Evolutionary conservation across 2,113 vertebrate species (phyloP), one percentile per base, ranked within the genome.

Genomic region (Emydocephalus ijimae): DNA sequence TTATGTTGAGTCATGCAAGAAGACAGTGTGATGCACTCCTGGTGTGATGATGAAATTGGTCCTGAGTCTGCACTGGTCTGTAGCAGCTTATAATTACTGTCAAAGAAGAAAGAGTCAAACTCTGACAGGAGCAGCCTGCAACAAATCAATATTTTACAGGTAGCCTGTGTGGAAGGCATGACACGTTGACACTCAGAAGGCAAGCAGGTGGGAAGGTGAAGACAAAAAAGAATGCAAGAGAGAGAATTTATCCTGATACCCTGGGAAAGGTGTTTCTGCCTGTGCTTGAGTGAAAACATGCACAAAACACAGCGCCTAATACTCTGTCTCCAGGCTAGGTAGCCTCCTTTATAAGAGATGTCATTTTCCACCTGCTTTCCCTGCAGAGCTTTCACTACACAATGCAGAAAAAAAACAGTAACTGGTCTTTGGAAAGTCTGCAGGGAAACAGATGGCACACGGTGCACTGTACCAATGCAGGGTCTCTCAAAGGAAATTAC

Each of bases 141-240:
- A 97, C 96, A 97, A 98, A 98, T 98, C 98, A 98, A 98, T 98
- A 98, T 98, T 98, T 98, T 98, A 98, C 97, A 98, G 98, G 97
- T 98, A 97, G 97, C 96, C 96, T 97, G 97, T 97, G 98, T 98
- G 97, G 98, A 98, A 98, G 97, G 97, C 96, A 97, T 97, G 97
- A 97, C 97, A 98, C 95, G 95, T 96, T 98, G 97, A 97, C 97
- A 97, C 97, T 97, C 97, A 96, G 95, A 96, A 95, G 95, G 92
- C 95, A 91, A 93, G 91, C 94, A 91, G 81, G 45, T 61, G 91
- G 91, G 91, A 88, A 94, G 61, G 93, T 92, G 95, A 94, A 95
- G 93, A 94, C 94, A 88, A 50, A 92, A 6, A 45, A 95, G 87
- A 91, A 90, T 39, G 89, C 93, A 97, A 92, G 96, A 92, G 86